A percentile compares a stretch with the other conserved stretches of the same genome.
These are phyloP conservation scores for Polyergus mexicanus DNA, from an alignment of 1,140 invertebrate species.

Conservation along the genomic window DNA sequence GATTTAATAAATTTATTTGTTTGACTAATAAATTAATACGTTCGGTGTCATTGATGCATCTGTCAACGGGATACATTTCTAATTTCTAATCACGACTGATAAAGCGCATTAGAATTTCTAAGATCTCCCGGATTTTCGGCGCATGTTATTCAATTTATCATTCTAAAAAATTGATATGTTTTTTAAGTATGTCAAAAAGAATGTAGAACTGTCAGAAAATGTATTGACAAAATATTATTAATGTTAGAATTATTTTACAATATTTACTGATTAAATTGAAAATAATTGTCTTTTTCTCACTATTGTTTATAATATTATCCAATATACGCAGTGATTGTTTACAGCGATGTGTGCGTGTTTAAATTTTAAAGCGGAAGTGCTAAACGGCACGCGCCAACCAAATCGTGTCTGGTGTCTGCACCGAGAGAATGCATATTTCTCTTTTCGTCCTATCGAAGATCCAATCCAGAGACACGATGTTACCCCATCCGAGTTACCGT, in stretches of 20 bases:
- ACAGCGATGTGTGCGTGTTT: slow-evolving; percentile 8
- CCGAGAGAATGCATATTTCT: slow-evolving; percentile 62
- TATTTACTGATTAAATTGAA: background rate
- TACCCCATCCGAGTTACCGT: slow-evolving; percentile 49
- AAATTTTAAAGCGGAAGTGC: slow-evolving; percentile 65
- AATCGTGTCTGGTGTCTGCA: slow-evolving; percentile 58
- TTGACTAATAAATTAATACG: slow-evolving; percentile 39
- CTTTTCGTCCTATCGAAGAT: slow-evolving; percentile 62
- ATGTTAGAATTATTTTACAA: too few species aligned
- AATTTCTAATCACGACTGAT: slow-evolving; percentile 43
- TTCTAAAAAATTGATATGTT: slow-evolving; percentile 8
- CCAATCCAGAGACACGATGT: slow-evolving; percentile 60
- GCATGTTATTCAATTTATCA: background rate
- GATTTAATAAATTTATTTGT: slow-evolving; percentile 35
- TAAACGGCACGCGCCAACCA: slow-evolving; percentile 25
- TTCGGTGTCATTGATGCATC: slow-evolving; percentile 21
- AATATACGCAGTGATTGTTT: background rate
- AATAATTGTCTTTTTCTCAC: background rate
- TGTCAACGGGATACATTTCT: background rate
- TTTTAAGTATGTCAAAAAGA: background rate
- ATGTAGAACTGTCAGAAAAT: background rate
- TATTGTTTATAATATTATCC: background rate
- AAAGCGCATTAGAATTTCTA: slow-evolving; percentile 12
- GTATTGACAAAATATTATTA: background rate
- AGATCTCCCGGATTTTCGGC: slow-evolving; percentile 12